Base-by-base conservation (phyloP, 1,140 invertebrate species). In the Neuroterus valhalla region DNA sequence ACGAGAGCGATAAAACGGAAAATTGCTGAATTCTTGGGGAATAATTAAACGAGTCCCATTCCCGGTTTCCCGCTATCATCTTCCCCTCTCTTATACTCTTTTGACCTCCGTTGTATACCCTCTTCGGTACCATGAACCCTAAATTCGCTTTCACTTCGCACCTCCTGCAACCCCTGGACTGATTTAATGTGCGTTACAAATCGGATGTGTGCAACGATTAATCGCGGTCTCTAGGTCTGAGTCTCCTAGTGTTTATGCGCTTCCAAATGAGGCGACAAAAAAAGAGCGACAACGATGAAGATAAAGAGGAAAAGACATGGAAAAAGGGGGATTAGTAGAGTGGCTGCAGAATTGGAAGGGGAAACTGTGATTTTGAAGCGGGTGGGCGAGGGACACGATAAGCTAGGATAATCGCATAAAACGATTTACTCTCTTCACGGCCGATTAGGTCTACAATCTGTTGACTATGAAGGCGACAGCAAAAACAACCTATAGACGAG, bases 371-470 rank as follows among this genome's bases (percentile, higher is more conserved):
- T 76, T 79, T 66, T 68, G 66, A 31, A 71, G 38, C 45, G 26
- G 14, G 23, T 19, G n/a, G 71, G 71, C 62, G 66, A 62, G 72
- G 17, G 78, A 80, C 70, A 86, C 83, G 84, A 81, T 83, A 81
- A 79, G 77, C 80, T 73, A 69, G 79, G 82, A 86, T 88, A 85
- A 87, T 88, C 86, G 84, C 82, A 78, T 70, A 79, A 86, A 87
- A 84, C 87, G 88, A 89, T 89, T 89, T 86, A 84, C 84, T 87
- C 83, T 87, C 83, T 88, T 89, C 84, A 88, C 83, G 84, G 78
- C 84, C 86, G 88, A 89, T 89, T 88, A 86, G 87, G 77, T 81
- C 77, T 72, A 85, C 88, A 85, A 88, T 88, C 86, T 82, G 86
- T 87, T 83, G 71, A 68, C 55, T 44, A 50, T 72, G 79, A 74